Percentiles rank a stretch among this genome's conserved stretches.
Evolutionary conservation across 2,888 invertebrate species (phyloP).

Genomic region (Sinodicranocentrus sp.): DNA sequence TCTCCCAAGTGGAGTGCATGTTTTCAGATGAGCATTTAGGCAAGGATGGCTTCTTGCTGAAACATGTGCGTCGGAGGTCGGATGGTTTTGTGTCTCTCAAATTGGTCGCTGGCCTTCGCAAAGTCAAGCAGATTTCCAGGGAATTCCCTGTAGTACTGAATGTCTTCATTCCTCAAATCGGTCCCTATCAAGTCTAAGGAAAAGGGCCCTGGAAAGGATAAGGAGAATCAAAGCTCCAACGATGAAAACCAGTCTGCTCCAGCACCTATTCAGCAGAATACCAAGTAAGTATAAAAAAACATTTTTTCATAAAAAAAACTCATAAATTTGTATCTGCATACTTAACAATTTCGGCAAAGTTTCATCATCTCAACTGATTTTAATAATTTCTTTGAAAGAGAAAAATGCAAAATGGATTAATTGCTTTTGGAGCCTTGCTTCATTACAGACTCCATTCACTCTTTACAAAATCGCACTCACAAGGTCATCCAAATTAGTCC

Average conservation of each 20-base stretch:
- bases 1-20: slow-evolving; percentile 95
- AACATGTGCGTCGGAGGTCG: slow-evolving; percentile 96
- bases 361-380: not conserved
- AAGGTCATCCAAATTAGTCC: slow-evolving; percentile 18
- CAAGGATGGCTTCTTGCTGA: slow-evolving; percentile 96
- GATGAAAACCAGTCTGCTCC: slow-evolving; percentile 49
- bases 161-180: slow-evolving; percentile 94
- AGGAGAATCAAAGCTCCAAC: slow-evolving; percentile 61
- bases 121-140: slow-evolving; percentile 95
- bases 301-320: too few relatives aligned
- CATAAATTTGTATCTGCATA: too few relatives aligned
- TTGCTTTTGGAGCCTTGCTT: slow-evolving; percentile 26
- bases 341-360: too few relatives aligned
- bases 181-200: slow-evolving; percentile 79
- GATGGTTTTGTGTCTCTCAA: slow-evolving; percentile 97
- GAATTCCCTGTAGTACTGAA: slow-evolving; percentile 96
- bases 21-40: slow-evolving; percentile 97
- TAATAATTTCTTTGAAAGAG: not conserved
- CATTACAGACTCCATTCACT: slow-evolving; percentile 3
- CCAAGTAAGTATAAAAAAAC: slow-evolving; percentile 45
- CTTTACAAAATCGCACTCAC: not conserved
- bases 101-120: slow-evolving; percentile 95
- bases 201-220: slow-evolving; percentile 53
- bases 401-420: not conserved
- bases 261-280: slow-evolving; percentile 45